Conservation (phyloP, 1,140 invertebrate genomes). For the Drosophila saltans region DNA sequence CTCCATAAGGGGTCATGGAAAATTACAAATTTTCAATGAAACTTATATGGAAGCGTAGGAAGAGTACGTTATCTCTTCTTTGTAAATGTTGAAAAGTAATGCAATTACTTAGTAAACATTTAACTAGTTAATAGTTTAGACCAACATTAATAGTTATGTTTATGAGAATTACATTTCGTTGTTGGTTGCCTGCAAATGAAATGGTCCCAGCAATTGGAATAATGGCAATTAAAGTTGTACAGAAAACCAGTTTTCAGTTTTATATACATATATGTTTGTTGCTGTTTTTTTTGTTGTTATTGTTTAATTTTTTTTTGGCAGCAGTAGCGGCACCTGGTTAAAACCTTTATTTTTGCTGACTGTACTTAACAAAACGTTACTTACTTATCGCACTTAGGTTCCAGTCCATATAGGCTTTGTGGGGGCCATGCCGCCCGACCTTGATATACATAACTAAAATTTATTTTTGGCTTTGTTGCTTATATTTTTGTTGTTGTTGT, state of each 20-base stretch:
- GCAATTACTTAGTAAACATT: conserved; percentile 42
- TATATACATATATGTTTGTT: conserved; percentile 40
- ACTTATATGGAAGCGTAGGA: neutral
- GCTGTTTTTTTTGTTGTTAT: conserved; percentile 24
- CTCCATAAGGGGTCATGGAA: conserved; percentile 5
- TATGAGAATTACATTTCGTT: conserved; percentile 56
- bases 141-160: conserved; percentile 7
- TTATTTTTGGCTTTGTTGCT: conserved; percentile 33
- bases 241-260: conserved; percentile 59
- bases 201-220: conserved; percentile 64
- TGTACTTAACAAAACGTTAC: conserved; percentile 23
- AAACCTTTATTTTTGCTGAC: conserved; percentile 56
- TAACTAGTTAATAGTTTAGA: conserved; percentile 44
- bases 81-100: conserved; percentile 45
- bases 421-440: conserved; percentile 56
- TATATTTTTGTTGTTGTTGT: neutral
- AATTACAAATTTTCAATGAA: neutral
- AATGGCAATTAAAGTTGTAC: conserved; percentile 76
- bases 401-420: conserved; percentile 74
- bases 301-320: conserved; percentile 52
- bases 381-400: conserved; percentile 52
- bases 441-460: conserved; percentile 70
- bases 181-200: conserved; percentile 21
- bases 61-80: conserved; percentile 25
- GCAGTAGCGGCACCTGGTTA: conserved; percentile 50